A percentile compares a stretch with the other conserved stretches of the same genome.
phyloP scores from a whole-genome alignment of 2,113 vertebrate species.

The Cacatua alba region DNA sequence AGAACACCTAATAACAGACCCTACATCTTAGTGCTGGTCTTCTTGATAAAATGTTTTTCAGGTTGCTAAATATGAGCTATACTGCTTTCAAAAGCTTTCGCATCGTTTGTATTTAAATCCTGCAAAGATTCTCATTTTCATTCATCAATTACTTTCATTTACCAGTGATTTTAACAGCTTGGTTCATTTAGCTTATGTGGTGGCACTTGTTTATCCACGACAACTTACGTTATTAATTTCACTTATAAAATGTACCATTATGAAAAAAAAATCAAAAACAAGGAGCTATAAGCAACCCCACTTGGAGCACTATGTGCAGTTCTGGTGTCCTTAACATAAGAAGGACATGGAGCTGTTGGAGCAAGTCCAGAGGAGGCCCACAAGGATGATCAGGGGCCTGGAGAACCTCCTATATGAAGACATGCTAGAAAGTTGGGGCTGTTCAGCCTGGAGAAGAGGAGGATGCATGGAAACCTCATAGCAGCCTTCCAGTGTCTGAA shows the following conservation, averaged over 20 bases:
- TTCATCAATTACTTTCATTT: not conserved
- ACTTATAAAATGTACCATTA: not conserved
- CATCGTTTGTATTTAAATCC: not conserved
- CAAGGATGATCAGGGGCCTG: not conserved
- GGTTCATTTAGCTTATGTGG: not conserved
- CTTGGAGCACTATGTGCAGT: not conserved
- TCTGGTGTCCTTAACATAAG: not conserved
- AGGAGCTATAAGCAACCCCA: not conserved
- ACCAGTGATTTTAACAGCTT: not conserved
- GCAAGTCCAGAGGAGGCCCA: not conserved
- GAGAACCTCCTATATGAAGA: not conserved
- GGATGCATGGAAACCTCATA: not conserved
- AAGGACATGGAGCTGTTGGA: not conserved
- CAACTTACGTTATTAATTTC: slow-evolving; percentile 32
- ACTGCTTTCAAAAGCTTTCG: not conserved
- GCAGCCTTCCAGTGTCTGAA: too few species aligned
- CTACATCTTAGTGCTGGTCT: not conserved
- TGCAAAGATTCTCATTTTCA: not conserved
- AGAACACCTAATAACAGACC: not conserved
- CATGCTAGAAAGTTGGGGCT: not conserved
- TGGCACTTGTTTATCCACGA: slow-evolving; percentile 13
- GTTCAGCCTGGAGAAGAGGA: not conserved
- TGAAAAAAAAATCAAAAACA: not conserved
- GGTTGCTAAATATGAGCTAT: not conserved
- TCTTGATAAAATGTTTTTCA: not conserved